phyloP scores from a whole-genome alignment of 2,797 vertebrate species.

The Vultur gryphus region DNA sequence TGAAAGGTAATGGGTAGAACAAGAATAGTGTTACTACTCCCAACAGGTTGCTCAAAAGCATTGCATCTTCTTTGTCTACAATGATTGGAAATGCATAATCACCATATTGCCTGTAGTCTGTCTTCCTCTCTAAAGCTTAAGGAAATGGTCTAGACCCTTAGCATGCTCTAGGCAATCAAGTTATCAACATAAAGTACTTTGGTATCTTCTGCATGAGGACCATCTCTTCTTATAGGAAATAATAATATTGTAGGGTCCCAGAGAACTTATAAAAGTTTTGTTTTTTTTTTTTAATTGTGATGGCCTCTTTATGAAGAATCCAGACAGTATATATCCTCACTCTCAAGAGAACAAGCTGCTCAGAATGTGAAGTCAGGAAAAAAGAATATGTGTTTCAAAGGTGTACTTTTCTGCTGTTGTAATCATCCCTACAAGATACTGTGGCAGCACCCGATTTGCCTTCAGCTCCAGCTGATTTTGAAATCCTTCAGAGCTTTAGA shows the following conservation, averaged over 20 bases:
- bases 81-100: background rate
- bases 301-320: background rate
- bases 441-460: background rate
- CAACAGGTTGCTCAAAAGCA: background rate
- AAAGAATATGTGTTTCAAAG: background rate
- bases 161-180: background rate
- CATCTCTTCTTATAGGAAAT: background rate
- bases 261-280: background rate
- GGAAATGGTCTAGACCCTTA: background rate
- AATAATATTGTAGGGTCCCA: background rate
- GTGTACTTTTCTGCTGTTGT: background rate
- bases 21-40: background rate
- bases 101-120: background rate
- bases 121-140: background rate
- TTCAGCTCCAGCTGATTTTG: slow-evolving; percentile 34
- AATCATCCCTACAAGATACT: background rate
- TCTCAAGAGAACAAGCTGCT: background rate
- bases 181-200: background rate
- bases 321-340: background rate
- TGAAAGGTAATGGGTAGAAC: background rate
- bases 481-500: slow-evolving; percentile 28
- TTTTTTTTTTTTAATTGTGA: background rate
- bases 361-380: background rate
- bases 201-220: background rate
- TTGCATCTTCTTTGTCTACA: background rate